Evolutionary conservation across 2,888 invertebrate species (phyloP).

Genomic region (Dolichomitus sp.): DNA sequence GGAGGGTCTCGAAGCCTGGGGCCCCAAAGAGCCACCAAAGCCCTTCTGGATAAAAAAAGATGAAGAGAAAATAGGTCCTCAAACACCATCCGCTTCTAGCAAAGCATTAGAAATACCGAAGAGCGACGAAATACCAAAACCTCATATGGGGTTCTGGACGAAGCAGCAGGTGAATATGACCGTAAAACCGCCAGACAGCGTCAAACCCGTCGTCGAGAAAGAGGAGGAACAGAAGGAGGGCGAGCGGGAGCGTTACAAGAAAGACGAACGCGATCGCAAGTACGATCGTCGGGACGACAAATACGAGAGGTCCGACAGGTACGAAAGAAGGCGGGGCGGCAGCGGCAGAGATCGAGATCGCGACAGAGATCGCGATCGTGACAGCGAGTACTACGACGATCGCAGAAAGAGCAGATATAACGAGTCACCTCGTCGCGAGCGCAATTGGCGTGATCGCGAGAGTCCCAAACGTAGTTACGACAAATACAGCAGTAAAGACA

Average conservation of each 20-base stretch:
- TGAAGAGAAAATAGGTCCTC: slow-evolving; percentile 70
- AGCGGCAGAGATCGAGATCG: slow-evolving; percentile 70
- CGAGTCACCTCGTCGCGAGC: slow-evolving; percentile 82
- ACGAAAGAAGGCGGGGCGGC: slow-evolving; percentile 79
- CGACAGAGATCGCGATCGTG: slow-evolving; percentile 73
- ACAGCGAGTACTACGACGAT: slow-evolving; percentile 82
- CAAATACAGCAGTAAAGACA: slow-evolving; percentile 74
- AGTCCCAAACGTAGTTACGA: slow-evolving; percentile 81
- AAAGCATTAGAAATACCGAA: slow-evolving; percentile 77
- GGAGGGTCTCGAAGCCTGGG: slow-evolving; percentile 80
- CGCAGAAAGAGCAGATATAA: slow-evolving; percentile 80
- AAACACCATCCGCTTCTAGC: slow-evolving; percentile 62
- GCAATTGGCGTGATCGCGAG: slow-evolving; percentile 82
- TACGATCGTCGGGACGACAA: slow-evolving; percentile 82
- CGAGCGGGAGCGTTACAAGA: slow-evolving; percentile 79
- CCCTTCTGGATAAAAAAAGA: slow-evolving; percentile 81
- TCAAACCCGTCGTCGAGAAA: slow-evolving; percentile 82
- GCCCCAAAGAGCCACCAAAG: slow-evolving; percentile 80
- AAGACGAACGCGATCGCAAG: slow-evolving; percentile 74
- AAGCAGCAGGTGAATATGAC: slow-evolving; percentile 84
- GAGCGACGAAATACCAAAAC: slow-evolving; percentile 84
- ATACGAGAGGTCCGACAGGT: slow-evolving; percentile 80
- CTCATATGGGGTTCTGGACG: slow-evolving; percentile 85
- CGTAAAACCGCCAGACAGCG: slow-evolving; percentile 81
- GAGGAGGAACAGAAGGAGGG: slow-evolving; percentile 81